Base-by-base conservation (phyloP, 2,888 invertebrate species). In the Chymomyza amoena region DNA sequence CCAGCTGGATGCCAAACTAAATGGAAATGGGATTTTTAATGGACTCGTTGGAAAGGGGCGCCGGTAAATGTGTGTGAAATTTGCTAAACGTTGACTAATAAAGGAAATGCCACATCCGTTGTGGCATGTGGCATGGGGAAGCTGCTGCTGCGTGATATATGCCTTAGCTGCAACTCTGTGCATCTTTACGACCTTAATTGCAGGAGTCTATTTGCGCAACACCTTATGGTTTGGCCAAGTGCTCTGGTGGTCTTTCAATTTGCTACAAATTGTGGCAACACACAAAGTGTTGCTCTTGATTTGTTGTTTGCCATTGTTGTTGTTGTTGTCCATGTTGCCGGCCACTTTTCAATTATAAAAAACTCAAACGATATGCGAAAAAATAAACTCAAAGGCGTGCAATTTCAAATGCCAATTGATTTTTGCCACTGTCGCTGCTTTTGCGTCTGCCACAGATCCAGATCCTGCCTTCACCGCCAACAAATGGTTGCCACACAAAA, bases 321-420 rank as follows among this genome's bases (percentile, higher is more conserved):
- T 4, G n/a, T n/a, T 54, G 18, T 54, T 54, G 54, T 18, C 13
- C 9, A n/a, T 15, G 9, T 54, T 20, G 20, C 54, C 61, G 78
- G 64, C 70, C 76, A 80, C 73, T 79, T 86, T 86, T 84, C 84
- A 82, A 84, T 86, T 86, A 84, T 82, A 70, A 75, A 72, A 75
- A 78, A 81, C 73, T 80, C 80, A 85, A 84, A 76, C 71, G 77
- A 77, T 77, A 69, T 61, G 72, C 64, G 70, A 79, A 77, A 75
- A 60, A 61, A 6, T 1, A 9, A 60, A 76, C 81, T 84, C 83
- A 83, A 84, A 84, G 83, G 84, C 86, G 72, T 70, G 79, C 83
- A 86, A 84, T 84, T 84, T 84, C 69, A 87, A 86, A 86, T 86
- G 82, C 87, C 87, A 84, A 84, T 84, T 86, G 84, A 84, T 86